Base-by-base conservation (phyloP, 2,113 vertebrate genomes). In the Balaenoptera acutorostrata region DNA sequence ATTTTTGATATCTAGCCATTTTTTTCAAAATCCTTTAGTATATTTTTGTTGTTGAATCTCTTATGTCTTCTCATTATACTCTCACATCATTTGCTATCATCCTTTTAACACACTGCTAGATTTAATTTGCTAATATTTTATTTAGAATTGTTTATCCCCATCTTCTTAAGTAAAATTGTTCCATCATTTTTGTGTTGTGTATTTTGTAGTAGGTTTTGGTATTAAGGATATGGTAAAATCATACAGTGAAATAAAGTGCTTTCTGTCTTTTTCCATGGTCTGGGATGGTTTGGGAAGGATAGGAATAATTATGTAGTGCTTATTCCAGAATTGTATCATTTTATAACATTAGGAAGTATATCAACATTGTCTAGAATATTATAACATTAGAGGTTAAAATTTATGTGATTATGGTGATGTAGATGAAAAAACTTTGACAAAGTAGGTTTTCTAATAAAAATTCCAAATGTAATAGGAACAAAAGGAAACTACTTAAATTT, bases 391-490 rank as follows among this genome's bases (percentile, higher is more conserved):
- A 96, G 10, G 55, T 90, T 83, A 93, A 94, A 71, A 89, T 31
- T 66, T 82, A 82, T 77, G 17, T 66, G 57, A 84, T 68, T 29
- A 27, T 74, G 49, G 14, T 49, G 84, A 83, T 64, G 61, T 57
- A 84, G 33, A 68, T 97, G 41, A 31, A 88, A 80, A 77, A 74
- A 33, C 52, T 68, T 39, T 21, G 89, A 82, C 29, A 74, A 82
- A 91, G 33, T 63, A 94, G 63, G 39, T n/a, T 92, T 96, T 90
- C 74, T 71, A 94, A 74, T 89, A 75, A 74, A 88, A 85, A 89
- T 69, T 86, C 27, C 59, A 96, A 94, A 41, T 87, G 36, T 44
- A 86, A 87, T 33, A 59, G 57, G 14, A 90, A 71, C 61, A 72
- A 59, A 92, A 36, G 63, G 39, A 86, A 75, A 44, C 46, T 75